Base-by-base conservation (phyloP, 2,888 invertebrate species). In the Geotrupes spiniger region DNA sequence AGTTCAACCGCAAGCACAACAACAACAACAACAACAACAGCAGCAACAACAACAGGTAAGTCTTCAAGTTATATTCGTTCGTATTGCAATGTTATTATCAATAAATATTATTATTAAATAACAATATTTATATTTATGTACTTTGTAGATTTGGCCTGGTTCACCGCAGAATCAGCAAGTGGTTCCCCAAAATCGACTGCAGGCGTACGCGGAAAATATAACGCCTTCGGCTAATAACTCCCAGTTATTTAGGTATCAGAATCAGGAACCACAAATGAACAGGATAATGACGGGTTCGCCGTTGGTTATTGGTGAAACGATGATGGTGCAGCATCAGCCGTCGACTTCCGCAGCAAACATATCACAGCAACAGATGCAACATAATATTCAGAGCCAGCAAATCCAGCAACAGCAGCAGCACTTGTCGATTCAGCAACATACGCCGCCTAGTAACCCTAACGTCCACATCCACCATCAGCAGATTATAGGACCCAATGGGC, bases 401-500 rank as follows among this genome's bases (percentile, higher is more conserved):
- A 58, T 57, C 36, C 61, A 61, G 33, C 62, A 57, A 41, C 57
- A 56, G 16, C 57, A 60, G 39, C n/a, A n/a, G n/a, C 62, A 63
- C 33, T 51, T 52, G 21, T 14, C 54, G 51, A 37, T 44, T 12
- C 33, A 42, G 31, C 41, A 42, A 47, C 52, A 53, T n/a, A n/a
- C n/a, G 11, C 56, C 54, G 40, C 51, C 25, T 27, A 49, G 37
- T 37, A 46, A 47, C 51, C 55, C 57, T 42, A 59, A 51, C 42
- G 47, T 60, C 31, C 64, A 66, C 50, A 48, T 65, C 17, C 64
- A 64, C 17, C 61, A 68, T 17, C 71, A 70, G 46, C 73, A 73
- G 51, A 64, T 81, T 27, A 65, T 81, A 47, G 79, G 79, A 6
- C 78, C 79, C 1, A 80, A 80, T 54, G 81, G 81, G 33, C 81